These are phyloP conservation scores for Cyrtorhinus lividipennis DNA, from an alignment of 1,140 invertebrate genomes.

Conservation along the genomic window DNA sequence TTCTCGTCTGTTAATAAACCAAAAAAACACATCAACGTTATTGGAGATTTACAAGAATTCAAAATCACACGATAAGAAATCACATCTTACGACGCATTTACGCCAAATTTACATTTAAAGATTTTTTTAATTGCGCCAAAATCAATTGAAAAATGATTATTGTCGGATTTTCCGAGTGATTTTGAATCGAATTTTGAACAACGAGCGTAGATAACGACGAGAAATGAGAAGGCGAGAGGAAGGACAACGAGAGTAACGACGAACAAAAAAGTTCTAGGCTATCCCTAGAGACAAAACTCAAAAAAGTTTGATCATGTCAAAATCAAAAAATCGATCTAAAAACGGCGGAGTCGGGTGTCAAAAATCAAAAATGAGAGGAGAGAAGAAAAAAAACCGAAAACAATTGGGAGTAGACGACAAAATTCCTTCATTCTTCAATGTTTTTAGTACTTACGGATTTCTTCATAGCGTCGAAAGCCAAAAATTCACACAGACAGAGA, in stretches of 20 bases:
- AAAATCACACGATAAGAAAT: no score
- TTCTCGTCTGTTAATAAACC: no score
- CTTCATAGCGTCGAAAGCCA: slow-evolving; percentile 14
- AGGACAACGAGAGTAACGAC: neutral
- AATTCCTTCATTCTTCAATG: neutral
- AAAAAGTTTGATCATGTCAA: slow-evolving; percentile 9
- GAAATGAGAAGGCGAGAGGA: neutral
- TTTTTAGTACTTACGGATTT: slow-evolving; percentile 2
- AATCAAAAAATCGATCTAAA: slow-evolving; percentile 8
- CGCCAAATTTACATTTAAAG: no score
- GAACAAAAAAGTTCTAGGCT: slow-evolving; percentile 6
- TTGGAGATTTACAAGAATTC: no score
- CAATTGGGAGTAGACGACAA: slow-evolving; percentile 4
- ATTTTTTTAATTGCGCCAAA: no score
- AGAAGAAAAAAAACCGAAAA: slow-evolving; percentile 15
- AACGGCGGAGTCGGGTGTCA: slow-evolving; percentile 3
- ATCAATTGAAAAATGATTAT: no score
- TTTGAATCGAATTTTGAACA: no score
- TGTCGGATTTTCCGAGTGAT: no score
- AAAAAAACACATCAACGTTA: no score
- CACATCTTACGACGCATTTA: no score
- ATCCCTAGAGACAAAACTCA: slow-evolving; percentile 7
- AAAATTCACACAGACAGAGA: slow-evolving; percentile 17
- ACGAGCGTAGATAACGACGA: no score
- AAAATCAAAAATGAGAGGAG: no score